These are phyloP conservation scores for Tenthredo amoena DNA, from an alignment of 2,888 invertebrate genomes.

Conservation along the genomic window DNA sequence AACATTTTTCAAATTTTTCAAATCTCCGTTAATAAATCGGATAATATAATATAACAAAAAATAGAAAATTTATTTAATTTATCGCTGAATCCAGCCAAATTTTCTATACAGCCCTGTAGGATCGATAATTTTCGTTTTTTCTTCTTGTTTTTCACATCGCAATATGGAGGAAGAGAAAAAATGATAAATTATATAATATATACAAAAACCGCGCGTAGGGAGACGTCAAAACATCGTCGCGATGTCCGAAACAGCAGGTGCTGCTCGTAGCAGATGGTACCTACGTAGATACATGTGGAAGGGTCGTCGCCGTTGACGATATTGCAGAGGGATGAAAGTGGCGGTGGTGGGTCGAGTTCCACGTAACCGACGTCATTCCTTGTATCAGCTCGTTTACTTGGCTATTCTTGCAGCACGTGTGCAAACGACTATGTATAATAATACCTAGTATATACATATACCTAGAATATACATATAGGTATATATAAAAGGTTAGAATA, in stretches of 20 bases:
- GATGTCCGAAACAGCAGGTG: constrained; percentile 28
- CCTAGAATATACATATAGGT: background rate
- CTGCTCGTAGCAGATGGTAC: background rate
- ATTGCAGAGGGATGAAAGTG: background rate
- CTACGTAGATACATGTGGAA: background rate
- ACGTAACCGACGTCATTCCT: background rate
- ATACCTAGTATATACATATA: background rate
- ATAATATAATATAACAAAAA: too few relatives aligned
- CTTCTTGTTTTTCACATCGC: background rate
- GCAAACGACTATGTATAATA: background rate
- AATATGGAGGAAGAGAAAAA: background rate
- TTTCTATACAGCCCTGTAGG: too few relatives aligned
- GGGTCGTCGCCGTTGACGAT: background rate
- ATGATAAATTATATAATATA: background rate
- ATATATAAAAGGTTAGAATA: background rate
- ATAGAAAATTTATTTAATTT: too few relatives aligned
- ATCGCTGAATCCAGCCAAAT: too few relatives aligned
- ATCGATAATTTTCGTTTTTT: background rate
- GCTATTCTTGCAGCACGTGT: background rate
- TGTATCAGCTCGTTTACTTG: constrained; percentile 2
- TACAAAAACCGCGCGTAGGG: background rate
- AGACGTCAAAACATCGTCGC: constrained; percentile 43
- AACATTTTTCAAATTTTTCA: too few relatives aligned
- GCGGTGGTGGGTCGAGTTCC: background rate
- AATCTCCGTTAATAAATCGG: too few relatives aligned